These are phyloP conservation scores for Dexiosoma caninum DNA, from an alignment of 2,888 invertebrate species.

Conservation along the genomic window DNA sequence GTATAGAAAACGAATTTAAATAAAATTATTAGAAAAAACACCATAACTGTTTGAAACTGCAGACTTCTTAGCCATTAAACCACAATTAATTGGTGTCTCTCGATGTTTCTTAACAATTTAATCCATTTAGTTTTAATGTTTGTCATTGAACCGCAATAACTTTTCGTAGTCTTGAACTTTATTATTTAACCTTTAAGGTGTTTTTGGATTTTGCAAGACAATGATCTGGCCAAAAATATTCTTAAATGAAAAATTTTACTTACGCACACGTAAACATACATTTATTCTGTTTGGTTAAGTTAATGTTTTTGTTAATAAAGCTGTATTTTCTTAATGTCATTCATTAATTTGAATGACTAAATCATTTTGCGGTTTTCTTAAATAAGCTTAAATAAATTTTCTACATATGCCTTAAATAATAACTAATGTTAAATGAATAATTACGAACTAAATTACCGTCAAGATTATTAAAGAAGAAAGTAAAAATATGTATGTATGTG, in stretches of 20 bases:
- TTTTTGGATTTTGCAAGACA: not conserved
- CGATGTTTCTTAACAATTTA: not conserved
- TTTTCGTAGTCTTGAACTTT: not conserved
- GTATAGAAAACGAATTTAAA: too few species aligned
- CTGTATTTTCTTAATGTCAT: slow-evolving; percentile 14
- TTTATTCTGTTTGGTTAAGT: not conserved
- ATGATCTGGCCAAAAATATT: not conserved
- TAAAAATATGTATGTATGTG: not conserved
- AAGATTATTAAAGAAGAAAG: not conserved
- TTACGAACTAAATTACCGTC: too few species aligned
- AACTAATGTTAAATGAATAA: not conserved
- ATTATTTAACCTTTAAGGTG: not conserved
- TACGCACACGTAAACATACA: not conserved
- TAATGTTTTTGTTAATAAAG: slow-evolving; percentile 12
- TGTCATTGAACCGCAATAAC: slow-evolving; percentile 8
- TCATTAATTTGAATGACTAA: slow-evolving; percentile 32
- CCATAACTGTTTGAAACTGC: not conserved
- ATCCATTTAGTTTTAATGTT: not conserved
- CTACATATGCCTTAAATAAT: not conserved
- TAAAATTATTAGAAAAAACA: too few species aligned
- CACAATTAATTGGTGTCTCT: slow-evolving; percentile 2
- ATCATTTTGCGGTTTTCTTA: slow-evolving; percentile 37
- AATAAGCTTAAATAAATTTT: slow-evolving; percentile 16
- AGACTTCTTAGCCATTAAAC: not conserved
- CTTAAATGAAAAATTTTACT: too few species aligned